Evolutionary conservation across 2,797 vertebrate genomes (phyloP).

Genomic region (Gymnopithys bicolor): DNA sequence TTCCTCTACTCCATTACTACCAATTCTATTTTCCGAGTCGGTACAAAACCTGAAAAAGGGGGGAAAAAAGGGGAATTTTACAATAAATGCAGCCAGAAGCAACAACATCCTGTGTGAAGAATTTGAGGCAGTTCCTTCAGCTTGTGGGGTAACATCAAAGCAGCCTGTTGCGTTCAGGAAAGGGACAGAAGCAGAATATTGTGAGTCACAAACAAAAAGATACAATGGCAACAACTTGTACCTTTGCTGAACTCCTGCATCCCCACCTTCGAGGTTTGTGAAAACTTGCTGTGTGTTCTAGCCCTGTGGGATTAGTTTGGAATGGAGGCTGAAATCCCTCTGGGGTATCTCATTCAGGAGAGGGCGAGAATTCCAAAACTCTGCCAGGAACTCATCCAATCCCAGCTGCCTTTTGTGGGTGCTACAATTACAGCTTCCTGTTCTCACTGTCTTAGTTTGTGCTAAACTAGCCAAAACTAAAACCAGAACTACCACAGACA

Average conservation of each 20-base stretch:
- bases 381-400: neutral
- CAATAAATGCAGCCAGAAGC: neutral
- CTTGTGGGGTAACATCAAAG: neutral
- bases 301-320: neutral
- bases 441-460: neutral
- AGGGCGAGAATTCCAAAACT: neutral
- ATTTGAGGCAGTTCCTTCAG: neutral
- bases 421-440: neutral
- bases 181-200: neutral
- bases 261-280: neutral
- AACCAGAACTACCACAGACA: neutral
- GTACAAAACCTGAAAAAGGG: slow-evolving; percentile 86
- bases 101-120: neutral
- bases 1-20: slow-evolving; percentile 92
- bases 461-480: no score
- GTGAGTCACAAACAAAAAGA: neutral
- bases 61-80: slow-evolving; percentile 5
- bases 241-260: neutral
- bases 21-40: slow-evolving; percentile 93
- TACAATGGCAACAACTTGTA: neutral
- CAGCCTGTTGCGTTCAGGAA: neutral
- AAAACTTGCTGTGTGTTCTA: neutral
- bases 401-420: neutral
- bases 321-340: neutral
- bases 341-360: neutral